phyloP scores from a whole-genome alignment of 1,140 invertebrate genomes.

The Halesus radiatus region DNA sequence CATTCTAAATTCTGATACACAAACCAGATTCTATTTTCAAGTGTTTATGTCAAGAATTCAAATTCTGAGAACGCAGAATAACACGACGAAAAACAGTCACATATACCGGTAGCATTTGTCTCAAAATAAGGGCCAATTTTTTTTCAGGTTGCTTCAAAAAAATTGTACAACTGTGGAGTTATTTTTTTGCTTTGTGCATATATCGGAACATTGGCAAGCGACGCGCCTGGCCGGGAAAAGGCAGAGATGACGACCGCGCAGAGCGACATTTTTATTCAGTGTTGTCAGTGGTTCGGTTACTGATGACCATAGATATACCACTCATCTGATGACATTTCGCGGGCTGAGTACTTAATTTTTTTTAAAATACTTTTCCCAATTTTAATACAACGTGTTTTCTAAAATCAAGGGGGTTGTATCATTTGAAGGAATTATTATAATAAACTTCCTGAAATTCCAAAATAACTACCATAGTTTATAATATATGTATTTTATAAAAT shows the following conservation, averaged over 20 bases:
- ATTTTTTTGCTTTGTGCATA: constrained; percentile 23
- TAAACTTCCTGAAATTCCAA: no score
- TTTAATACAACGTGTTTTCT: no score
- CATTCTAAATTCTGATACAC: constrained; percentile 25
- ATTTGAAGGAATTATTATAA: no score
- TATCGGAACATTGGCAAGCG: constrained; percentile 19
- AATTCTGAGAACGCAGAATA: constrained; percentile 24
- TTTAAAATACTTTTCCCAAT: no score
- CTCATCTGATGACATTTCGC: no score
- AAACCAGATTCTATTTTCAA: constrained; percentile 40
- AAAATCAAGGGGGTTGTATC: no score
- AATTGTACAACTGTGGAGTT: background rate
- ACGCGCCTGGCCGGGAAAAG: constrained; percentile 44
- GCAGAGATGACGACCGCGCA: constrained; percentile 39
- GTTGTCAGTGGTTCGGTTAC: background rate
- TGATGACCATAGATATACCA: no score
- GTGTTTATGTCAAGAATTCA: constrained; percentile 42
- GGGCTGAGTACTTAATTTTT: no score
- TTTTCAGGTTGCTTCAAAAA: constrained; percentile 13
- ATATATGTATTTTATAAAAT: no score
- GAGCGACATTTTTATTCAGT: constrained; percentile 42
- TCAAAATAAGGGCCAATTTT: background rate
- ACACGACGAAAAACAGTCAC: background rate
- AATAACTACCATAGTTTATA: no score
- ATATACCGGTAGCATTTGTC: constrained; percentile 7